Conservation (phyloP, 2,797 vertebrate species). For the Enteromius afrohamiltoni region DNA sequence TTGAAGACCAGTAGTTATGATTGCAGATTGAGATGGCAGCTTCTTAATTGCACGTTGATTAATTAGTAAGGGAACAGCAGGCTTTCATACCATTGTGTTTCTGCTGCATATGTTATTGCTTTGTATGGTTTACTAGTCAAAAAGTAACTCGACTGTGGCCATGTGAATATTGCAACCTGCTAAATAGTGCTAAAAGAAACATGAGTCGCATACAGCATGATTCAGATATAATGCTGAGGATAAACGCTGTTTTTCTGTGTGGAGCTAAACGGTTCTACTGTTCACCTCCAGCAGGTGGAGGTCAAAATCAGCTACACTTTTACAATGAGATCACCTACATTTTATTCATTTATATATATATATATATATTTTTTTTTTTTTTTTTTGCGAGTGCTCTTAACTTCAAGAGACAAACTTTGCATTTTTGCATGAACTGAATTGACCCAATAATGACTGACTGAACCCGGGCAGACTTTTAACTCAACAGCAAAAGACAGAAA, state of each 20-base stretch:
- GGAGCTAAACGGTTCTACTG: constrained; percentile 1
- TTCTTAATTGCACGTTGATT: constrained; percentile 32
- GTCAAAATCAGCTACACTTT: constrained; percentile 29
- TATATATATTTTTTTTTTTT: too few species aligned
- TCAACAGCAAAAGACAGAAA: not conserved
- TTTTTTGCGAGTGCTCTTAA: not conserved
- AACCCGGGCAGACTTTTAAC: not conserved
- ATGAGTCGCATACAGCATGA: not conserved
- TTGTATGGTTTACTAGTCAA: not conserved
- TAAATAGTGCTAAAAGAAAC: not conserved
- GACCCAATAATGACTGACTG: not conserved
- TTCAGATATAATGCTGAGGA: not conserved
- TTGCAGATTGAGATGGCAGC: constrained; percentile 13
- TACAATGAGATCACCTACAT: not conserved
- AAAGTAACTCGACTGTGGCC: not conserved
- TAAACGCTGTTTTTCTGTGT: constrained; percentile 31
- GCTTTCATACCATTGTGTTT: not conserved
- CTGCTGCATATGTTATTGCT: not conserved
- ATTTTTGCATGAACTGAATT: not conserved
- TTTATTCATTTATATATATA: too few species aligned
- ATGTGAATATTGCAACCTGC: not conserved
- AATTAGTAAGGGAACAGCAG: constrained; percentile 8
- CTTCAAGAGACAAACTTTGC: not conserved
- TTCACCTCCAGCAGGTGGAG: constrained; percentile 41
- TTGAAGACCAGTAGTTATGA: constrained; percentile 66